A percentile compares a stretch with the other conserved stretches of the same genome.
Evolutionary conservation across 2,113 vertebrate species (phyloP).

Genomic region (Urocynchramus pylzowi): DNA sequence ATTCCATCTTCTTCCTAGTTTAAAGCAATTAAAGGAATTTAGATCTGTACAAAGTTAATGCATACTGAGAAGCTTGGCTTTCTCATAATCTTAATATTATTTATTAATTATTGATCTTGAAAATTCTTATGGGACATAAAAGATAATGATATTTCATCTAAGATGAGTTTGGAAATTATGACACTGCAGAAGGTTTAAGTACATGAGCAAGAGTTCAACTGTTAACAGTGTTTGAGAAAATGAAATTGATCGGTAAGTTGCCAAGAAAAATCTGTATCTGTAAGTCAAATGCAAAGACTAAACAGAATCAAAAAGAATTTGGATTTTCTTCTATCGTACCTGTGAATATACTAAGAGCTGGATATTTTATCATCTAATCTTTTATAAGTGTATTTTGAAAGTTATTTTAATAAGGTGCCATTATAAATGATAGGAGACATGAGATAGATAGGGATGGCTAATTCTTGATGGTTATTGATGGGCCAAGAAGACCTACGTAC

Average conservation of each 20-base stretch:
- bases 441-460: not conserved
- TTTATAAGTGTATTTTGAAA: not conserved
- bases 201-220: not conserved
- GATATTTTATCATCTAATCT: not conserved
- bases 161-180: not conserved
- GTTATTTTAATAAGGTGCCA: not conserved
- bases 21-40: slow-evolving; percentile 5
- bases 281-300: not conserved
- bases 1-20: not conserved
- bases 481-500: not conserved
- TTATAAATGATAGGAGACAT: not conserved
- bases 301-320: not conserved
- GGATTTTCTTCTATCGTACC: not conserved
- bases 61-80: not conserved
- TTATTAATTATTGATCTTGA: slow-evolving; percentile 15
- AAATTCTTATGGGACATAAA: not conserved
- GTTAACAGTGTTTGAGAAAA: not conserved
- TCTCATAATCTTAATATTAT: not conserved
- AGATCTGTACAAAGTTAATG: not conserved
- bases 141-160: not conserved
- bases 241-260: not conserved
- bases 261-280: not conserved
- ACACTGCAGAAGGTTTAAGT: not conserved
- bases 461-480: not conserved
- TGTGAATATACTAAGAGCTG: not conserved